Evolutionary conservation across 2,888 invertebrate genomes (phyloP), one percentile per base, ranked within the genome.

Genomic region (Microctonus aethiopoides): DNA sequence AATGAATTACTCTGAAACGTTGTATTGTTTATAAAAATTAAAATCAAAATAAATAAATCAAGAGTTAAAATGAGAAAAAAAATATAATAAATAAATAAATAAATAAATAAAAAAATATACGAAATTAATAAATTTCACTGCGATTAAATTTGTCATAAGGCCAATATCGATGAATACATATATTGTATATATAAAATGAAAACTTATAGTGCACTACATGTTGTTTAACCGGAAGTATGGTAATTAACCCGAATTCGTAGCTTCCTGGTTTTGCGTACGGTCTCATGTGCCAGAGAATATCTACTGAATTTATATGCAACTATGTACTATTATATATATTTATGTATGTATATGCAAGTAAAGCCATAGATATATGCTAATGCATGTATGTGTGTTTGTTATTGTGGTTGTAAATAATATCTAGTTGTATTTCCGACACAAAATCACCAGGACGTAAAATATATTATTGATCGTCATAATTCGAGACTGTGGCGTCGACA

Each of bases 231-330:
- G 78, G 78, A 79, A 78, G 78, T 68, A 63, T 67, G 70, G n/a
- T 61, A 74, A 76, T 80, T 80, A 79, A 80, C 81, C 79, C 75
- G 72, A 80, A 82, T 79, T 75, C 74, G 75, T 67, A 62, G 74
- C 79, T 78, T 81, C 80, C 80, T 77, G 74, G 72, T 68, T 74
- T 75, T 75, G 62, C 26, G 29, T 26, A 16, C 62, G 34, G 46
- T 61, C 56, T 56, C n/a, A n/a, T n/a, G 61, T 62, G 16, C 20
- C 26, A 10, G 26, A 62, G 46, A 62, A 62, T 62, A 57, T 29
- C 16, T 46, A 46, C 51, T 4, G 46, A 29, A n/a, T 62, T 29
- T 41, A 16, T 29, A 24, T 62, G 46, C 62, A 16, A 20, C 26
- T 34, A 34, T 59, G 9, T 34, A 59, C 16, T 34, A 54, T 54